phyloP scores from a whole-genome alignment of 37 sponge, comb jelly and placozoan species.

The Mnemiopsis leidyi region DNA sequence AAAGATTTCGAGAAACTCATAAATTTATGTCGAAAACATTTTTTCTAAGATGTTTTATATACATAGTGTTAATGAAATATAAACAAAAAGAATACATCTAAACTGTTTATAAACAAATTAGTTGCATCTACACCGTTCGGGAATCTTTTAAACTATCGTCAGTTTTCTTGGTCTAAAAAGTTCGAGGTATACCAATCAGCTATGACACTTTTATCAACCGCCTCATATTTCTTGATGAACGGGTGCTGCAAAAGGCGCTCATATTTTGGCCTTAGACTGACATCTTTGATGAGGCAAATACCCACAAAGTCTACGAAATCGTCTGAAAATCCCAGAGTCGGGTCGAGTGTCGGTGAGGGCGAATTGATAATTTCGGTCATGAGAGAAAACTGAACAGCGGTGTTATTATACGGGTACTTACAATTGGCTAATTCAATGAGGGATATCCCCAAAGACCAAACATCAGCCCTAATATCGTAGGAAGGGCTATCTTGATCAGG shows the following conservation, averaged over 20 bases:
- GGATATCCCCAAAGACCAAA: constrained; percentile 41
- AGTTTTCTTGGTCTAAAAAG: constrained; percentile 5
- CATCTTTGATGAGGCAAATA: constrained; percentile 20
- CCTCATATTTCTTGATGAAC: neutral
- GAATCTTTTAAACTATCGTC: neutral
- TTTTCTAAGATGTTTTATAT: neutral
- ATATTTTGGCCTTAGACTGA: neutral
- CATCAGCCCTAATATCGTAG: constrained; percentile 61
- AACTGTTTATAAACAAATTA: neutral
- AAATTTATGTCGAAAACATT: neutral
- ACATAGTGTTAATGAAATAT: neutral
- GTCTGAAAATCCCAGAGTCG: neutral
- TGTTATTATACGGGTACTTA: constrained; percentile 53
- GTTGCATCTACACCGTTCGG: neutral
- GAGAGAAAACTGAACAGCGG: constrained; percentile 26
- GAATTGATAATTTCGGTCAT: constrained; percentile 55
- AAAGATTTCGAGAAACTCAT: neutral
- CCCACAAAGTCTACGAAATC: constrained; percentile 47
- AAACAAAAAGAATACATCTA: neutral
- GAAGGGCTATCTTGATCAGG: constrained; percentile 34
- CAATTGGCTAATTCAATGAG: constrained; percentile 22
- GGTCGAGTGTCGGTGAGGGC: neutral
- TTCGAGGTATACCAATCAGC: constrained; percentile 23
- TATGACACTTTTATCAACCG: neutral
- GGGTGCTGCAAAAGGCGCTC: constrained; percentile 32